phyloP scores from a whole-genome alignment of 2,797 vertebrate genomes.

The Anabas testudineus region DNA sequence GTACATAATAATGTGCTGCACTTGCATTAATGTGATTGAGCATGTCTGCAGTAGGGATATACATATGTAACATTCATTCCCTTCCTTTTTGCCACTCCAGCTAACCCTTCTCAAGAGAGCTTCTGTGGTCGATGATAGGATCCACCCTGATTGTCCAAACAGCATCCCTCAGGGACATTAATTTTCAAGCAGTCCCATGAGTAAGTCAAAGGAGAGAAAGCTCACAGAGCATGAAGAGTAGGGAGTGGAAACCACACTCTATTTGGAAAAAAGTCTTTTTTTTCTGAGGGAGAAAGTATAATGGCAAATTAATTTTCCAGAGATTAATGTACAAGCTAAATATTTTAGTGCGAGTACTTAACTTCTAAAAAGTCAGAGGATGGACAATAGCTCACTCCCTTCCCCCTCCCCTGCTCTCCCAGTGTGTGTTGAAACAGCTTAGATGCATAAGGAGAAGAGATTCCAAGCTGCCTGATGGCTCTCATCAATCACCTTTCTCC shows the following conservation, averaged over 20 bases:
- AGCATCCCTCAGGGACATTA: conserved; percentile 65
- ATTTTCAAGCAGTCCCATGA: conserved; percentile 63
- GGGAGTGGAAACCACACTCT: conserved; percentile 62
- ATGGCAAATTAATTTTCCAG: conserved; percentile 74
- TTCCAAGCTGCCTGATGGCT: conserved; percentile 83
- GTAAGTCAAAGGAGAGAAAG: conserved; percentile 51
- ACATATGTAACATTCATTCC: conserved; percentile 42
- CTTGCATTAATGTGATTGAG: conserved; percentile 70
- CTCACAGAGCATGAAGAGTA: conserved; percentile 67
- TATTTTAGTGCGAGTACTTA: conserved; percentile 78
- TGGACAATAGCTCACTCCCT: conserved; percentile 37
- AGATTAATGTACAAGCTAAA: conserved; percentile 77
- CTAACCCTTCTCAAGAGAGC: conserved; percentile 48
- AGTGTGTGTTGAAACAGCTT: conserved; percentile 61
- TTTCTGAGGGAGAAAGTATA: conserved; percentile 51
- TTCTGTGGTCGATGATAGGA: conserved; percentile 65
- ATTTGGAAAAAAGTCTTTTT: conserved; percentile 33
- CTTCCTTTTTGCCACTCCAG: conserved; percentile 38
- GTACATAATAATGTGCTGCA: conserved; percentile 62
- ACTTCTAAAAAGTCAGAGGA: conserved; percentile 73
- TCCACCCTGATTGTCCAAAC: conserved; percentile 68
- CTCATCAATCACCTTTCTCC: conserved; percentile 87
- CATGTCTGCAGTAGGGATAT: conserved; percentile 50
- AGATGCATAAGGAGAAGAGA: conserved; percentile 80
- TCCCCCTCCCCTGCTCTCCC: conserved; percentile 24